These are phyloP conservation scores for Petrocephalus zakoni DNA, from an alignment of 2,113 vertebrate genomes.

Conservation along the genomic window DNA sequence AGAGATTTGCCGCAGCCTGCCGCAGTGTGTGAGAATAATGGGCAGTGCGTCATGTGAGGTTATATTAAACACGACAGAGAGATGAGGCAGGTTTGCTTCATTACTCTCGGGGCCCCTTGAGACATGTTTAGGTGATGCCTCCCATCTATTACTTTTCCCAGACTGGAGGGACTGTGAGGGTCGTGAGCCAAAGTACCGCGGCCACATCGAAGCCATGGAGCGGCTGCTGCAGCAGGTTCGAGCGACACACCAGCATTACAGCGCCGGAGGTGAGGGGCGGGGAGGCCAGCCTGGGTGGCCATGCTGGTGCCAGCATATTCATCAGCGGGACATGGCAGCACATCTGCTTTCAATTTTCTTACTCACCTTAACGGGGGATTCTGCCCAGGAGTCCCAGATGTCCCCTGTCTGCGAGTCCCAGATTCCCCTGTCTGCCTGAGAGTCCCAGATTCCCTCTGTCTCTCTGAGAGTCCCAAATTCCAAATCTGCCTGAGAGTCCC, in stretches of 20 bases:
- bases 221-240: slow-evolving; percentile 86
- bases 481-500: too few relatives aligned
- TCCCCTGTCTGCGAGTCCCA: not conserved
- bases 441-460: not conserved
- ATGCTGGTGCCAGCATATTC: slow-evolving; percentile 64
- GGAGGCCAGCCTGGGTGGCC: slow-evolving; percentile 43
- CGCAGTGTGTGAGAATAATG: not conserved
- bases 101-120: not conserved
- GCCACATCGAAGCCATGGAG: slow-evolving; percentile 86
- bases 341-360: slow-evolving; percentile 75
- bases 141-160: slow-evolving; percentile 52
- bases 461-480: not conserved
- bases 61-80: not conserved
- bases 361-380: slow-evolving; percentile 60
- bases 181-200: slow-evolving; percentile 71
- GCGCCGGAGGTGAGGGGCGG: slow-evolving; percentile 76
- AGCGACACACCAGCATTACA: slow-evolving; percentile 77
- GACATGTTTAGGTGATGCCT: not conserved
- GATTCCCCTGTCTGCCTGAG: not conserved
- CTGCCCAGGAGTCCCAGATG: not conserved
- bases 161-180: slow-evolving; percentile 89
- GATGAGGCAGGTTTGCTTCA: not conserved
- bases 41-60: not conserved
- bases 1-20: not conserved
- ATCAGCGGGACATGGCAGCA: slow-evolving; percentile 69